A percentile compares a stretch with the other conserved stretches of the same genome.
Evolutionary conservation across 2,797 vertebrate species (phyloP).

Genomic region (Crocodylus rhombifer): DNA sequence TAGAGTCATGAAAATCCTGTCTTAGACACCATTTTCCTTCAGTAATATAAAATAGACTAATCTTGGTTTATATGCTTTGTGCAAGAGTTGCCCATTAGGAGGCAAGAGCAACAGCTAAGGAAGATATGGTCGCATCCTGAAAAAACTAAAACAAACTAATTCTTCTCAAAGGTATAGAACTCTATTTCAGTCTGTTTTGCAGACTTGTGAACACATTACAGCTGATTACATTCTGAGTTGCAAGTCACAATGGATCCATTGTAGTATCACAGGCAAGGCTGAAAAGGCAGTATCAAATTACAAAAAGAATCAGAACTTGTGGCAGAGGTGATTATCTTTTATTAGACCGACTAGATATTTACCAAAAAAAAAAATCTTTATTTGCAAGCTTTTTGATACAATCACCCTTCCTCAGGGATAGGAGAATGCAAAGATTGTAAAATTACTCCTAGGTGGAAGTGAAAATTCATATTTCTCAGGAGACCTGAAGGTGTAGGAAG

Average conservation of each 20-base stretch:
- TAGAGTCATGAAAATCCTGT: not conserved
- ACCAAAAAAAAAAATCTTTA: no score
- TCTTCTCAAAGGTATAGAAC: not conserved
- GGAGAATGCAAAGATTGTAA: no score
- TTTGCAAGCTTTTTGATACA: no score
- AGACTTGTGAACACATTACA: not conserved
- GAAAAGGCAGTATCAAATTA: slow-evolving; percentile 31
- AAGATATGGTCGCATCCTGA: not conserved
- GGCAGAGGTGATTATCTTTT: no score
- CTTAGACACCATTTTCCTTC: not conserved
- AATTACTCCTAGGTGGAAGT: no score
- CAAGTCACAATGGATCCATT: slow-evolving; percentile 22
- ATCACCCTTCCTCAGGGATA: no score
- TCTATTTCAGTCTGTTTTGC: slow-evolving; percentile 31
- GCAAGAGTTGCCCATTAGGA: not conserved
- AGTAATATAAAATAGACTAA: not conserved
- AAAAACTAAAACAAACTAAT: not conserved
- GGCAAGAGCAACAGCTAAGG: not conserved
- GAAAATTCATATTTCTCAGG: no score
- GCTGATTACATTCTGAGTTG: not conserved
- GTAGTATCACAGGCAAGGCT: not conserved
- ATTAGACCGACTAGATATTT: no score
- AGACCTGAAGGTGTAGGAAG: no score
- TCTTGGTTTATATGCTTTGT: not conserved
- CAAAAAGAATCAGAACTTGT: not conserved